Percentiles rank a stretch among this genome's conserved stretches.
These are phyloP conservation scores for Xiphydria camelus DNA, from an alignment of 2,888 invertebrate species.

Conservation along the genomic window DNA sequence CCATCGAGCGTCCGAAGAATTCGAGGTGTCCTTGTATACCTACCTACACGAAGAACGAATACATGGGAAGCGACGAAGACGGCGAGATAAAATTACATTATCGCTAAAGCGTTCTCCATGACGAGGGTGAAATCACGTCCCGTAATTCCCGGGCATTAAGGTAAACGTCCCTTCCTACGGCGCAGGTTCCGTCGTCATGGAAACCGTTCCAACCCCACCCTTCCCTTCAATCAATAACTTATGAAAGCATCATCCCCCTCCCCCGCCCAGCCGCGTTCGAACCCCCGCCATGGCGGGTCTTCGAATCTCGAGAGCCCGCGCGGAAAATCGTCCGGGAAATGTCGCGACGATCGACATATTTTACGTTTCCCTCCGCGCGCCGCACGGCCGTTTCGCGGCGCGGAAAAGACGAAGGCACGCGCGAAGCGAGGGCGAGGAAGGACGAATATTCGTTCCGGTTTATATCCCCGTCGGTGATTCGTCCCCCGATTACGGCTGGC, in stretches of 20 bases:
- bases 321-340: no score
- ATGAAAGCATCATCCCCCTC: conserved; percentile 43
- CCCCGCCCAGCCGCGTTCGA: neutral
- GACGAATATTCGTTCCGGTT: no score
- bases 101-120: conserved; percentile 50
- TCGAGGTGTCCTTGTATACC: neutral
- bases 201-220: conserved; percentile 33
- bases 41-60: conserved; percentile 5
- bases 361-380: no score
- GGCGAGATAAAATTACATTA: conserved; percentile 54
- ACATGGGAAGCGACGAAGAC: conserved; percentile 9
- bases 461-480: no score
- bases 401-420: no score
- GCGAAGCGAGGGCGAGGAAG: no score
- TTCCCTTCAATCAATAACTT: conserved; percentile 55
- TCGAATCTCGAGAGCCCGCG: neutral
- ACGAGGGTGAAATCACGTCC: conserved; percentile 51
- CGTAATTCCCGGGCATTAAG: conserved; percentile 57
- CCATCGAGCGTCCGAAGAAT: neutral
- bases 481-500: no score
- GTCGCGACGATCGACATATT: no score
- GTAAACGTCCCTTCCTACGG: conserved; percentile 52
- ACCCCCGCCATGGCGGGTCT: neutral
- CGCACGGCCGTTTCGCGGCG: no score
- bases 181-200: conserved; percentile 50